These are phyloP conservation scores for Callocephalon fimbriatum DNA, from an alignment of 2,113 vertebrate species.

Conservation along the genomic window DNA sequence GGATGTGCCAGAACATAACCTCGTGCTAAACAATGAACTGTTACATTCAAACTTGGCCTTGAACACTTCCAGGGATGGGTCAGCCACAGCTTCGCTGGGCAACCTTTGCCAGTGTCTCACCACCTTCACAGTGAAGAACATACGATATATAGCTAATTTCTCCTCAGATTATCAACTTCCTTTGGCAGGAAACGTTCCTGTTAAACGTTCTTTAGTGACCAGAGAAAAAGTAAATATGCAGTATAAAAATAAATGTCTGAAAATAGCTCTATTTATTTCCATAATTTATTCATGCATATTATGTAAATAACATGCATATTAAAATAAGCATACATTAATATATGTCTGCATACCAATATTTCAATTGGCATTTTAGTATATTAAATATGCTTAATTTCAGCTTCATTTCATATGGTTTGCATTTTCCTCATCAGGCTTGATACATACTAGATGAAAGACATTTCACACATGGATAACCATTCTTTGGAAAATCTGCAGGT, in stretches of 20 bases:
- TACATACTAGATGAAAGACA: neutral
- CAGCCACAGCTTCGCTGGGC: neutral
- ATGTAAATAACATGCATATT: neutral
- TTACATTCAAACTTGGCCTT: neutral
- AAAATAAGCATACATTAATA: neutral
- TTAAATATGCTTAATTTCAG: neutral
- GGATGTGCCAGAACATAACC: neutral
- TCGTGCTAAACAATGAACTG: neutral
- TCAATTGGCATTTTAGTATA: neutral
- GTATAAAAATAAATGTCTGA: neutral
- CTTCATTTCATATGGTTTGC: neutral
- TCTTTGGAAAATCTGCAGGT: neutral
- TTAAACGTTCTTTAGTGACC: neutral
- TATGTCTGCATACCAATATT: neutral
- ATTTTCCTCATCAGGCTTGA: neutral
- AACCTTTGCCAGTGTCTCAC: neutral
- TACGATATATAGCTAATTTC: neutral
- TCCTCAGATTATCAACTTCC: neutral
- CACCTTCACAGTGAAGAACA: neutral
- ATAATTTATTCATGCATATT: neutral
- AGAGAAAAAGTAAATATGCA: neutral
- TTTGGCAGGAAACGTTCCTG: neutral
- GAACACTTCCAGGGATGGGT: neutral
- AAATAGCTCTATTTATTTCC: neutral
- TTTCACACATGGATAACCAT: neutral